phyloP scores from a whole-genome alignment of 2,797 vertebrate genomes.

The Sebastes nivosus region DNA sequence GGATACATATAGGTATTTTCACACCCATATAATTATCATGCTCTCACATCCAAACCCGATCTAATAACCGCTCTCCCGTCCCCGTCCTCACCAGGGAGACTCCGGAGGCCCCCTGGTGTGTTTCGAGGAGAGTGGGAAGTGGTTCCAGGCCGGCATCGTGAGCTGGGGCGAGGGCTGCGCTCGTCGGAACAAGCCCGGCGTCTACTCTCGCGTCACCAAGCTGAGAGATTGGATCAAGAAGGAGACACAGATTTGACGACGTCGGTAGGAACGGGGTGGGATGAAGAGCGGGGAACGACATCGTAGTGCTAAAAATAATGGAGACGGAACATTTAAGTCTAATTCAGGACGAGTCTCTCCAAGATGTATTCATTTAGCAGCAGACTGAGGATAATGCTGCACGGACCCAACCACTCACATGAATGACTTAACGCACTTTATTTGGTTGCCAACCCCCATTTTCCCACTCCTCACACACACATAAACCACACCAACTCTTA shows the following conservation, averaged over 20 bases:
- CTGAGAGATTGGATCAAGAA: constrained; percentile 80
- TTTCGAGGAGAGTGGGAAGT: constrained; percentile 82
- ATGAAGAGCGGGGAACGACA: constrained; percentile 9
- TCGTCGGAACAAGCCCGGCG: constrained; percentile 82
- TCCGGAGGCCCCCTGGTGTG: constrained; percentile 85
- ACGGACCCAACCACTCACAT: constrained; percentile 30
- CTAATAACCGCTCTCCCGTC: constrained; percentile 20
- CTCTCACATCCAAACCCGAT: constrained; percentile 29
- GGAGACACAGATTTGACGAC: constrained; percentile 66
- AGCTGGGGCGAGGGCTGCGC: constrained; percentile 88
- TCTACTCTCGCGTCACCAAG: constrained; percentile 82
- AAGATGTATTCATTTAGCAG: constrained; percentile 28
- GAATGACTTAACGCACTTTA: constrained; percentile 58
- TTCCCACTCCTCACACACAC: neutral
- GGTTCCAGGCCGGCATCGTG: constrained; percentile 87
- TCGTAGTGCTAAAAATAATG: constrained; percentile 22
- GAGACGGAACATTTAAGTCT: constrained; percentile 52
- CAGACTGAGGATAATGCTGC: constrained; percentile 22
- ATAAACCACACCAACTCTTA: neutral
- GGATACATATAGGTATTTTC: constrained; percentile 4
- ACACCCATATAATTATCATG: constrained; percentile 26
- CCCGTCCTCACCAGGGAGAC: constrained; percentile 77
- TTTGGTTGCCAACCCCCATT: constrained; percentile 6
- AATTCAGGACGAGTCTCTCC: constrained; percentile 33
- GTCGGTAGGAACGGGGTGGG: neutral